Base-by-base conservation (phyloP, 2,888 invertebrate genomes). In the Stenodera caucasica region DNA sequence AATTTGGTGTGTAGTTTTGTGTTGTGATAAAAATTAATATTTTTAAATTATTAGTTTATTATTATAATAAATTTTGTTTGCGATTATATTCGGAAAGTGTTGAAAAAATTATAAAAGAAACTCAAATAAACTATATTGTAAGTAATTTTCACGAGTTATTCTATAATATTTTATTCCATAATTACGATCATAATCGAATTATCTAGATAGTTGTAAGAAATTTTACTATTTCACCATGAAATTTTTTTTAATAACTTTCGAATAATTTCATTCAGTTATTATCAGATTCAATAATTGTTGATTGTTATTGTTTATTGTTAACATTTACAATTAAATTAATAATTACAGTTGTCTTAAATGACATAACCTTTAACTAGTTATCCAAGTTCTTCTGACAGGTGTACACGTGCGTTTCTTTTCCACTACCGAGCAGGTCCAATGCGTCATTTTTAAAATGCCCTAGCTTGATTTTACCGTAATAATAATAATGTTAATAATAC, bases 351-450 rank as follows among this genome's bases (percentile, higher is more conserved):
- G 51, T 52, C 45, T 32, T 8, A 49, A 55, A 54, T 58, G 61
- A 66, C 66, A 66, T 64, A 66, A 66, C 66, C 66, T 66, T 51
- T 60, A 60, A 61, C 49, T 52, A 64, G 57, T 66, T 58, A 58
- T n/a, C 60, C 64, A 66, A 45, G 58, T 40, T 58, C 54, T 56
- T 64, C 58, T 55, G 61, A 61, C 64, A 64, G 66, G 64, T 66
- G 64, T 49, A 54, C 61, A 64, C 64, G 66, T 62, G 64, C 56
- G 57, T 57, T 58, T 62, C 37, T 50, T 45, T 23, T 21, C 26
- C 57, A 64, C 40, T 61, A 64, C 58, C 60, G 64, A 58, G 55
- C 64, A 61, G 64, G 64, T 61, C 64, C 58, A 53, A 53, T 56
- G 61, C 58, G 66, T 49, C 56, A 60, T 63, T 65, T 65, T 65